Conservation (phyloP, 2,797 vertebrate species). For the Cossypha polioptera region DNA sequence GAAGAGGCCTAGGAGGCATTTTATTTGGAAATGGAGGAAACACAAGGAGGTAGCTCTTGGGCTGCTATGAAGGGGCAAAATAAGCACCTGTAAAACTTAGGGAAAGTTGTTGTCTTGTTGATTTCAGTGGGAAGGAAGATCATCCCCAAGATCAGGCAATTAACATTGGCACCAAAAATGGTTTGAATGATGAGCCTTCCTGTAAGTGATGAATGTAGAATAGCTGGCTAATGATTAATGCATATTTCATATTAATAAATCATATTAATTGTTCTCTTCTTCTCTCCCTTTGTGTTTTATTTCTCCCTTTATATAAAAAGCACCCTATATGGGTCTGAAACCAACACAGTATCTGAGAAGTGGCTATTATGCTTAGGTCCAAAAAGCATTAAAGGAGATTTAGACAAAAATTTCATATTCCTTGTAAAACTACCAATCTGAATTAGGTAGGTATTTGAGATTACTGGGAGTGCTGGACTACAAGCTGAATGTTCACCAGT, state of each 20-base stretch:
- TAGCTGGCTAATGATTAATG: conserved; percentile 58
- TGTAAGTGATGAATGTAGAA: conserved; percentile 35
- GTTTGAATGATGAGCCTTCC: conserved; percentile 47
- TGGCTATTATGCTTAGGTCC: neutral
- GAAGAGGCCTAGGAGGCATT: neutral
- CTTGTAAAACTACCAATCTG: neutral
- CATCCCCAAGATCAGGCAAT: conserved; percentile 2
- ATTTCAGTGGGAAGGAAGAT: neutral
- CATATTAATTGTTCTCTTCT: conserved; percentile 51
- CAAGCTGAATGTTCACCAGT: neutral
- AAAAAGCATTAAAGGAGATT: neutral
- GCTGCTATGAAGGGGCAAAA: neutral
- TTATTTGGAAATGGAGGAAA: neutral
- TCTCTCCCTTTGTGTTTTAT: neutral
- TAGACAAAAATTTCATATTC: neutral
- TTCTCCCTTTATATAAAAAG: neutral
- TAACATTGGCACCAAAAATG: conserved; percentile 10
- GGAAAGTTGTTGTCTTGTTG: neutral
- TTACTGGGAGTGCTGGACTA: neutral
- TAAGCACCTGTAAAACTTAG: neutral
- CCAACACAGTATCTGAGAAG: neutral
- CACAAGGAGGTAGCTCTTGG: neutral
- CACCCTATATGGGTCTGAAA: neutral
- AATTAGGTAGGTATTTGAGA: neutral
- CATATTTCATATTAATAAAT: conserved; percentile 58